Evolutionary conservation across 2,888 invertebrate genomes (phyloP).

Genomic region (Bembecia ichneumoniformis): DNA sequence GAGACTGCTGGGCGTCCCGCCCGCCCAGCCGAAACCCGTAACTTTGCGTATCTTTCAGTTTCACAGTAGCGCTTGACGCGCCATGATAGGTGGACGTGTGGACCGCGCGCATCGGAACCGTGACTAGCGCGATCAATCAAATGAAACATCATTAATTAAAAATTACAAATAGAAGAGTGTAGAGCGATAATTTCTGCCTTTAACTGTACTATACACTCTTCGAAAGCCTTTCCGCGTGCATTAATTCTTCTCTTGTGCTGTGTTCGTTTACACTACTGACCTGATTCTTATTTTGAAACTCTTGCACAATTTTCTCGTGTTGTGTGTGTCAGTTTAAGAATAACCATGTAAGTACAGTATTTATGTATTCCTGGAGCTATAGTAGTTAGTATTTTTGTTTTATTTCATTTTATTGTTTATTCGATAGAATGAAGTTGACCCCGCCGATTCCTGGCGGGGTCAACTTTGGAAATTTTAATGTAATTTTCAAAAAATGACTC

Average conservation of each 20-base stretch:
- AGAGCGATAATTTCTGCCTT: constrained; percentile 24
- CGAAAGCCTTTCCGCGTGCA: constrained; percentile 5
- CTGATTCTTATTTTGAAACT: constrained; percentile 51
- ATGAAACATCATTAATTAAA: constrained; percentile 47
- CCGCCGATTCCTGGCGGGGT: too few relatives aligned
- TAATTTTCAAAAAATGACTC: too few relatives aligned
- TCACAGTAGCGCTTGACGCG: constrained; percentile 50
- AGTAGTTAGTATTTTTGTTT: too few relatives aligned
- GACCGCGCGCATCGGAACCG: constrained; percentile 15
- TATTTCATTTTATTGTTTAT: too few relatives aligned
- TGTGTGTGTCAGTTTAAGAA: not conserved
- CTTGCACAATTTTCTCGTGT: constrained; percentile 38
- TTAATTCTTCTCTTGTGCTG: constrained; percentile 19
- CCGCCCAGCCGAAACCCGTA: constrained; percentile 6
- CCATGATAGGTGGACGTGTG: constrained; percentile 23
- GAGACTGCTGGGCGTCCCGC: constrained; percentile 53
- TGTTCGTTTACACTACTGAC: constrained; percentile 29
- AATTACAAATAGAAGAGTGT: constrained; percentile 18
- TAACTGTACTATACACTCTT: not conserved
- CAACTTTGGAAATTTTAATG: too few relatives aligned
- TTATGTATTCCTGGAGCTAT: too few relatives aligned
- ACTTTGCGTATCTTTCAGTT: not conserved
- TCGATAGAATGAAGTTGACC: too few relatives aligned
- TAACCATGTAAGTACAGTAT: not conserved
- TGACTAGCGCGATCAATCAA: constrained; percentile 27